Evolutionary conservation across 2,888 invertebrate species (phyloP).

Genomic region (Drosophila birchii): DNA sequence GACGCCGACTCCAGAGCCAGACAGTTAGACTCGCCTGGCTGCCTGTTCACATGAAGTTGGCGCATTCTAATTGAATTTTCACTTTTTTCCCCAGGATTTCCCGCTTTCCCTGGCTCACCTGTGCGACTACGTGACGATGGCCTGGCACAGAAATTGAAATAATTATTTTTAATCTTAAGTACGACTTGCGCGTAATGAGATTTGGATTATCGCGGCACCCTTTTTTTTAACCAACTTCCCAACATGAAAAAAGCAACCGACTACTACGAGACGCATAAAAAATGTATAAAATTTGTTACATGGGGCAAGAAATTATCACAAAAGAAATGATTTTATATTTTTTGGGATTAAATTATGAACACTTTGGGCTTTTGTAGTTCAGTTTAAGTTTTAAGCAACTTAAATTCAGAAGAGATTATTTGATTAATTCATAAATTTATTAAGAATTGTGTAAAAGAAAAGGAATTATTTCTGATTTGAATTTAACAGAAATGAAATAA

Average conservation of each 20-base stretch:
- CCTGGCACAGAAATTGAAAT: slow-evolving; percentile 75
- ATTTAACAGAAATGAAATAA: not conserved
- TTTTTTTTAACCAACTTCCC: slow-evolving; percentile 26
- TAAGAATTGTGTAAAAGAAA: not conserved
- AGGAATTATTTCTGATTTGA: not conserved
- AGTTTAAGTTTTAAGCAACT: not conserved
- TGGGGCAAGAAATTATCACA: not conserved
- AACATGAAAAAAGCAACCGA: slow-evolving; percentile 29
- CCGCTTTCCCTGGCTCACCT: slow-evolving; percentile 17
- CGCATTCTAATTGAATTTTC: slow-evolving; percentile 80
- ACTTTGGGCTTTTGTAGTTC: not conserved
- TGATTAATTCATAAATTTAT: too few species aligned
- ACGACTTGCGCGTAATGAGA: slow-evolving; percentile 78
- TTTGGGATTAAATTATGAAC: slow-evolving; percentile 12
- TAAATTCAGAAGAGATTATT: not conserved
- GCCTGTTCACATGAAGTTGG: slow-evolving; percentile 69
- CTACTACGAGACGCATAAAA: slow-evolving; percentile 54
- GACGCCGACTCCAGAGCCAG: slow-evolving; percentile 44
- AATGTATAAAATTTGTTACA: slow-evolving; percentile 26
- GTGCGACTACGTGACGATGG: slow-evolving; percentile 67
- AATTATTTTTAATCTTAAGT: slow-evolving; percentile 81
- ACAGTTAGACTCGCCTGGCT: slow-evolving; percentile 66
- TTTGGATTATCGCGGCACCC: slow-evolving; percentile 72
- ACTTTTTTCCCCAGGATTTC: slow-evolving; percentile 56
- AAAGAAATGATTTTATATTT: slow-evolving; percentile 10